phyloP scores from a whole-genome alignment of 2,888 invertebrate genomes.

The Crepidodera aurea region DNA sequence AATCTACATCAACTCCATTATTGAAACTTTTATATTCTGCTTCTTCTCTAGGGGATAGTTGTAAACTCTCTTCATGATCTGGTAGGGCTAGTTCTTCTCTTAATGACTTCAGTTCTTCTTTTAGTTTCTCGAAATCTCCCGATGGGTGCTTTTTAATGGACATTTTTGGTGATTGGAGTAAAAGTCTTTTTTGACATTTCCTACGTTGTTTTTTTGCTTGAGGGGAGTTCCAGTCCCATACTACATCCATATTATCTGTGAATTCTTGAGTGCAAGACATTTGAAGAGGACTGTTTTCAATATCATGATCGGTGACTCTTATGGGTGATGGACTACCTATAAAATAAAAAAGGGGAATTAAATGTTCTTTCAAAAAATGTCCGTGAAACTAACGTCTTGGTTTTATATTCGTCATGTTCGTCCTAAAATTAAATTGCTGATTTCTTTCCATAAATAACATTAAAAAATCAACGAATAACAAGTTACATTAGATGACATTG shows the following conservation, averaged over 20 bases:
- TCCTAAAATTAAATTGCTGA: background rate
- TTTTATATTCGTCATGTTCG: background rate
- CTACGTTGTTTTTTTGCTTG: slow-evolving; percentile 46
- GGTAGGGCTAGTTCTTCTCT: slow-evolving; percentile 50
- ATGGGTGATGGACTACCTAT: slow-evolving; percentile 17
- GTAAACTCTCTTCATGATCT: slow-evolving; percentile 50
- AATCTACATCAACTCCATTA: background rate
- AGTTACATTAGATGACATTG: too few relatives aligned
- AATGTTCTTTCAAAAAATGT: background rate
- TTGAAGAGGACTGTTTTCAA: slow-evolving; percentile 42
- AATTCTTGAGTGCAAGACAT: slow-evolving; percentile 60
- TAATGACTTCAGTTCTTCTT: slow-evolving; percentile 54
- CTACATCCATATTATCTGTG: slow-evolving; percentile 56
- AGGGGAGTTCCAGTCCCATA: slow-evolving; percentile 64
- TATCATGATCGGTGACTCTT: slow-evolving; percentile 17
- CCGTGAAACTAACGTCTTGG: background rate
- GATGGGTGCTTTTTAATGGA: slow-evolving; percentile 51
- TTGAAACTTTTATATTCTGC: slow-evolving; percentile 44
- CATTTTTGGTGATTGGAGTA: slow-evolving; percentile 52
- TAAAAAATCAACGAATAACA: background rate
- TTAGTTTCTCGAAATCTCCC: slow-evolving; percentile 55
- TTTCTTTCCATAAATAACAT: background rate
- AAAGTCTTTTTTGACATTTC: slow-evolving; percentile 38
- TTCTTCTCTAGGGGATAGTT: slow-evolving; percentile 51
- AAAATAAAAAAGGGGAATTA: background rate